Conservation (phyloP, 1,140 invertebrate genomes). For the Drosophila eugracilis region DNA sequence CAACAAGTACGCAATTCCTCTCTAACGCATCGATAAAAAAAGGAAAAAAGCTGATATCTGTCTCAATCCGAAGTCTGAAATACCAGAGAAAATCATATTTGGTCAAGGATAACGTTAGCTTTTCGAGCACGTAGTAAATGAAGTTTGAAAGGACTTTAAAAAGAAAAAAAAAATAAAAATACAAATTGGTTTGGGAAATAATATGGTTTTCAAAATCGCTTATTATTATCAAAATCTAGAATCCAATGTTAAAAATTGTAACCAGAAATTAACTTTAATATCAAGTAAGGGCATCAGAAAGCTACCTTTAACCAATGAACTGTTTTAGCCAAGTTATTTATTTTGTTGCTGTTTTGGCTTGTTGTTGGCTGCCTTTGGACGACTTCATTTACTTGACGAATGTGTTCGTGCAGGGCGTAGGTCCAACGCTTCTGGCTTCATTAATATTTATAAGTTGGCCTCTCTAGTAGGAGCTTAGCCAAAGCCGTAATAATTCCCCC, state of each 20-base stretch:
- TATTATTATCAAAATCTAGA: too few species aligned
- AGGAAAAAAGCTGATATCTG: neutral
- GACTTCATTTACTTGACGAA: constrained; percentile 69
- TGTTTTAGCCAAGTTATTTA: constrained; percentile 20
- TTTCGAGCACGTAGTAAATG: neutral
- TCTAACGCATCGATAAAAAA: constrained; percentile 26
- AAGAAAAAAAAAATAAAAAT: neutral
- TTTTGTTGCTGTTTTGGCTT: constrained; percentile 7
- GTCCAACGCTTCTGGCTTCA: constrained; percentile 61
- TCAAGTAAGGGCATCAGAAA: neutral
- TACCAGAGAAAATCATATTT: constrained; percentile 1
- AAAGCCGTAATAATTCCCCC: constrained; percentile 33
- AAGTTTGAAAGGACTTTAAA: neutral
- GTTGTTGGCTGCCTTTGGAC: constrained; percentile 18
- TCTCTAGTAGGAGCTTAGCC: constrained; percentile 27
- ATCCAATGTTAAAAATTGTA: too few species aligned
- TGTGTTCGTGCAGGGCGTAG: constrained; percentile 32
- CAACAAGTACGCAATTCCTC: constrained; percentile 61
- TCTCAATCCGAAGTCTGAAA: constrained; percentile 11
- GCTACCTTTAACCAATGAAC: neutral
- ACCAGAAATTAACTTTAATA: neutral
- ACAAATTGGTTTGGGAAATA: too few species aligned
- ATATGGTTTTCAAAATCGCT: too few species aligned
- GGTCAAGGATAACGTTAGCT: neutral
- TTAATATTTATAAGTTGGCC: constrained; percentile 71